Percentiles rank a stretch among this genome's conserved stretches.
These are phyloP conservation scores for Stenurella melanura DNA, from an alignment of 2,888 invertebrate species.

Conservation along the genomic window DNA sequence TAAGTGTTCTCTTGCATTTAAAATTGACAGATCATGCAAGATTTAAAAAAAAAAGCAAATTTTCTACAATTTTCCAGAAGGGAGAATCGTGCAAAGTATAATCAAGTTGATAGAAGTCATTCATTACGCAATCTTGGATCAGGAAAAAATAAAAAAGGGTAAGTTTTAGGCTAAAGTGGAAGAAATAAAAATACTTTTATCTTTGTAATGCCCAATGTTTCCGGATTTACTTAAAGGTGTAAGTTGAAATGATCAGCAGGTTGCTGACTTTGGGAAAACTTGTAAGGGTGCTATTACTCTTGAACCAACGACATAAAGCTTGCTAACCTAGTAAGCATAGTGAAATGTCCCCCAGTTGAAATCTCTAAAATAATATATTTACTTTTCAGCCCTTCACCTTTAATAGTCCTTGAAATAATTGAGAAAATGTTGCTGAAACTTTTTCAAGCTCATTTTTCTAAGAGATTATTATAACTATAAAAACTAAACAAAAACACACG, in stretches of 20 bases:
- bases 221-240: background rate
- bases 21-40: background rate
- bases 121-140: background rate
- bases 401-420: too few species aligned
- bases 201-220: background rate
- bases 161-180: background rate
- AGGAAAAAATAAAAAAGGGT: conserved; percentile 3
- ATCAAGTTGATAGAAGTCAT: background rate
- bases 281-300: too few species aligned
- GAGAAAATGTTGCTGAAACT: too few species aligned
- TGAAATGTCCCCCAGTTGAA: too few species aligned
- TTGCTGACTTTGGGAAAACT: too few species aligned
- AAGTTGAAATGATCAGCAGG: background rate
- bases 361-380: too few species aligned
- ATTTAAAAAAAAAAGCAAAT: background rate
- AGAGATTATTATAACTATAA: too few species aligned
- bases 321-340: too few species aligned
- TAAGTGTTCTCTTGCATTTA: background rate
- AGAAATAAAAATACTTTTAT: background rate
- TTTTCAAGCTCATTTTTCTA: too few species aligned
- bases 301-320: too few species aligned
- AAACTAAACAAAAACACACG: too few species aligned
- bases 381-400: too few species aligned
- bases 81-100: conserved; percentile 3
- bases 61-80: conserved; percentile 2